Base-by-base conservation (phyloP, 2,888 invertebrate genomes). In the Latrodectus elegans region DNA sequence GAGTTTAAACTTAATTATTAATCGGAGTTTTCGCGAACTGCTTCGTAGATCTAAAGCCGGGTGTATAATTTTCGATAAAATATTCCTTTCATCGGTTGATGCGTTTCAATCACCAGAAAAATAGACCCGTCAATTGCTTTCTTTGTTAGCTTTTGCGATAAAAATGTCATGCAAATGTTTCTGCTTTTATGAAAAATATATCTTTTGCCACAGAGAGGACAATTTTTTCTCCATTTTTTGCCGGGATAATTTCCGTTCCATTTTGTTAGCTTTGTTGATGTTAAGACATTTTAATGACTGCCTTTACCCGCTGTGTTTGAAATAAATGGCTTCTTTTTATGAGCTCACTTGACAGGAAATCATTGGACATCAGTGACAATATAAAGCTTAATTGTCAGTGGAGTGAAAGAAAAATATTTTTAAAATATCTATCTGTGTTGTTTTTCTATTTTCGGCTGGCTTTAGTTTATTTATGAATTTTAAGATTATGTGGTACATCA, bases 1-100 rank as follows among this genome's bases (percentile, higher is more conserved):
- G 49, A 26, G 70, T 87, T 77, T 81, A 81, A 87, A 81, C 71
- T 87, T 65, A 87, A 87, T 87, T 87, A 82, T 82, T 87, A 81
- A 87, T 81, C 81, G 53, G 26, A 76, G 38, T 38, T 38, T 76
- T 65, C 65, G 11, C 76, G 64, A 83, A 75, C 70, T 53, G 26
- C 52, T 72, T 71, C 70, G 22, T 22, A 68, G 51, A 51, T 15
- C 52, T 52, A 14, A n/a, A n/a, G 83, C 64, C 15, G 15, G 71
- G 81, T 65, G 76, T 86, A 67, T 87, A 76, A 87, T 87, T 87
- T 87, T 76, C 76, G 72, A 67, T 72, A 76, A 81, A 87, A 71
- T 80, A 76, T 76, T 70, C 76, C 17, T 70, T 86, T 76, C 75
- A 80, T 15, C 52, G 10, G 8, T n/a, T 1, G 73, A 52, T 65